Evolutionary conservation across 2,888 invertebrate genomes (phyloP), one percentile per base, ranked within the genome.

Genomic region (Kuschelorhynchus macadamiae): DNA sequence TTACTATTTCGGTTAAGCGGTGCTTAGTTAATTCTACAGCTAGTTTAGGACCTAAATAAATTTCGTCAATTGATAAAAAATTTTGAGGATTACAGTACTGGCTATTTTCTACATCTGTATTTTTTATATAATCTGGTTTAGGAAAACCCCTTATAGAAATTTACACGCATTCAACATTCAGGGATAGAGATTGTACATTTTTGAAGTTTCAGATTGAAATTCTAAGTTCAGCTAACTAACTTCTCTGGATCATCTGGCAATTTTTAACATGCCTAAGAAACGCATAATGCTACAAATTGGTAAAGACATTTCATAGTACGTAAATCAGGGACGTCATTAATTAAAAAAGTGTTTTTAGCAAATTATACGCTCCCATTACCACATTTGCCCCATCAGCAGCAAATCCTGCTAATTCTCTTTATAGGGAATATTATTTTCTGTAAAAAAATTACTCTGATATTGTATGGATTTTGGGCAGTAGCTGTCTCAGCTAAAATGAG

Each of bases 221-320:
- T 49, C 49, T 30, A 25, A n/a, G 12, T 20, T 59, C 36, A 66
- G 25, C 55, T 52, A 8, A 30, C 14, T 1, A 64, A 44, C 1
- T 20, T 25, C 47, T 69, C 59, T 5, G 60, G 9, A 9, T 21
- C n/a, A 71, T 7, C 5, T 7, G 50, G 60, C 25, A 60, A 30
- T 14, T 50, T 39, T 39, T 60, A 21, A 39, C 39, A 73, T 12
- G 75, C 73, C 50, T 73, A 64, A 47, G 50, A 56, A 30, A 74
- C 73, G 61, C 72, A 73, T 56, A 74, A 60, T 7, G 67, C 67
- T 25, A 76, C 71, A 8, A 71, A 74, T 12, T 67, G 49, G 20
- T 56, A 61, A 8, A 47, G 50, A 18, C 59, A 65, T 44, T 59
- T 65, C 16, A 65, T 18, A 17, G 11, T 36, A 20, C 18, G 42